Evolutionary conservation across 2,797 vertebrate genomes (phyloP).

Genomic region (Oreochromis mossambicus): DNA sequence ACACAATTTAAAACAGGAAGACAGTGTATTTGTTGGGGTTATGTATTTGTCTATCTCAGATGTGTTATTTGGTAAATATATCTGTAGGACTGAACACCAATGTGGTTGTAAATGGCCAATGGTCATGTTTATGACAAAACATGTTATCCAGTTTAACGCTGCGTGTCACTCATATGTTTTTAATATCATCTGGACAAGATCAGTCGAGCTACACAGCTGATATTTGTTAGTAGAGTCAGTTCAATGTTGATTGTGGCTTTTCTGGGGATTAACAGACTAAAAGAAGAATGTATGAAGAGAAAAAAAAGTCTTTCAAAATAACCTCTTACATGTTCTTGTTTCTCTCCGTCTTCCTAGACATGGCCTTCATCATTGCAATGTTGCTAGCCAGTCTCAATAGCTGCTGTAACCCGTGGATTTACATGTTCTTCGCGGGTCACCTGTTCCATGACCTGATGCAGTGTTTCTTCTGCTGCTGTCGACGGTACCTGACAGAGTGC

Average conservation of each 20-base stretch:
- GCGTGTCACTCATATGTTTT: not conserved
- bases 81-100: not conserved
- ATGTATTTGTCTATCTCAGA: not conserved
- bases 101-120: not conserved
- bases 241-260: not conserved
- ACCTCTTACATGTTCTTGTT: not conserved
- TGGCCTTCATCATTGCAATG: conserved; percentile 93
- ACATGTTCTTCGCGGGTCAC: conserved; percentile 95
- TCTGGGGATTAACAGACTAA: not conserved
- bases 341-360: conserved; percentile 68
- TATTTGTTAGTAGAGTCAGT: not conserved
- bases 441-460: conserved; percentile 87
- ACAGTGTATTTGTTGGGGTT: not conserved
- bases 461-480: conserved; percentile 83
- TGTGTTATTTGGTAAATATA: not conserved
- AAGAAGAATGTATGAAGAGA: not conserved
- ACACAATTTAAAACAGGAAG: not conserved
- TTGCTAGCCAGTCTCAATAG: conserved; percentile 96
- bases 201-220: not conserved
- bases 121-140: not conserved
- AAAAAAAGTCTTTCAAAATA: not conserved
- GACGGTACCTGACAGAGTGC: conserved; percentile 57
- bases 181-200: not conserved
- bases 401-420: conserved; percentile 99
- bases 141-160: not conserved